Conservation (phyloP, 2,888 invertebrate species). For the Dynastes hyllus region DNA sequence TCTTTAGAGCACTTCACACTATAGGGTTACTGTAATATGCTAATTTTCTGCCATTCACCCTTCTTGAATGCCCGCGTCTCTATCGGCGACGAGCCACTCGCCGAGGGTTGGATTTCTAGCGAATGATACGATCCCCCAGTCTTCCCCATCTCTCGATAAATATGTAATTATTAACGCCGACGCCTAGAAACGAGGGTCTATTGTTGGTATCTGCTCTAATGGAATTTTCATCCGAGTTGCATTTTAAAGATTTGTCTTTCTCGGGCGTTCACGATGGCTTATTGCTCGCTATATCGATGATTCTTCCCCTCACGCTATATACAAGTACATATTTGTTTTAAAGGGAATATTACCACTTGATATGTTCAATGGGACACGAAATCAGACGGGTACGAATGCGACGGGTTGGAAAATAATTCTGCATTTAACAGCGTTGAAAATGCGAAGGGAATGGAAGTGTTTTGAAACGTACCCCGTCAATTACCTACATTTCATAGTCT, state of each 20-base stretch:
- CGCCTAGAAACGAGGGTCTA: constrained; percentile 1
- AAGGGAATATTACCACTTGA: constrained; percentile 23
- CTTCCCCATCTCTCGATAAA: constrained; percentile 12
- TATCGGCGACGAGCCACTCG: constrained; percentile 22
- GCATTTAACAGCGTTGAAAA: background rate
- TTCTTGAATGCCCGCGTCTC: background rate
- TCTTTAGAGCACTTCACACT: too few species aligned
- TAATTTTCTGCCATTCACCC: constrained; percentile 29
- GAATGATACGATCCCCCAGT: constrained; percentile 15
- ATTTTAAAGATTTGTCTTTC: constrained; percentile 38
- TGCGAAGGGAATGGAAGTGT: too few species aligned
- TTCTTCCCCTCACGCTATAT: background rate
- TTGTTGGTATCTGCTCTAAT: constrained; percentile 36
- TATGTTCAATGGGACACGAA: constrained; percentile 11
- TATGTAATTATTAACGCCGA: constrained; percentile 30
- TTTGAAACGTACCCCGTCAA: too few species aligned
- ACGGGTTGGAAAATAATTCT: background rate
- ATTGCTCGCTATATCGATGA: background rate
- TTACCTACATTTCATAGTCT: too few species aligned
- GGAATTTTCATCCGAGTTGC: constrained; percentile 43
- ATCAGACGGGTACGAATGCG: background rate
- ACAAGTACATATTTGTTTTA: constrained; percentile 21
- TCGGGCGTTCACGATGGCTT: constrained; percentile 10
- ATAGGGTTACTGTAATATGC: constrained; percentile 21
- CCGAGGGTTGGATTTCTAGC: background rate